Conservation (phyloP, 2,797 vertebrate genomes). For the Danio kyathit region DNA sequence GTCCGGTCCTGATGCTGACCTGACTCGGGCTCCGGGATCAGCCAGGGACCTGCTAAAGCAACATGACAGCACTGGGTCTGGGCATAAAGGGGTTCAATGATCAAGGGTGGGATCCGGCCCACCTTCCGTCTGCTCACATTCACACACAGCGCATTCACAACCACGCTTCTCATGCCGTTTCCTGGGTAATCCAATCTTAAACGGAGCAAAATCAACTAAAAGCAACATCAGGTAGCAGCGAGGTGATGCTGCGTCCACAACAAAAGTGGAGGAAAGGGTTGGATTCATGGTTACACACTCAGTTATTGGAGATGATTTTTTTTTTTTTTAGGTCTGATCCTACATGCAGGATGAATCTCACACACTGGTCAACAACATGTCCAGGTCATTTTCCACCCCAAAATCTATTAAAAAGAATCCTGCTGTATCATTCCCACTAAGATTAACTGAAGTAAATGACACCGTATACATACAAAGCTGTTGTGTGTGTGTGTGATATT, state of each 20-base stretch:
- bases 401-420: background rate
- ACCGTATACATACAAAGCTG: background rate
- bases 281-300: background rate
- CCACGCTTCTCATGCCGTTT: slow-evolving; percentile 44
- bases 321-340: background rate
- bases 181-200: slow-evolving; percentile 33
- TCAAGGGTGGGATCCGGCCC: slow-evolving; percentile 52
- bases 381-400: slow-evolving; percentile 4
- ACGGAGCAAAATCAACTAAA: slow-evolving; percentile 31
- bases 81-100: slow-evolving; percentile 31
- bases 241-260: slow-evolving; percentile 20
- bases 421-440: background rate
- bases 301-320: background rate
- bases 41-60: slow-evolving; percentile 48
- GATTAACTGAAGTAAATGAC: background rate
- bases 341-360: slow-evolving; percentile 12
- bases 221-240: slow-evolving; percentile 44
- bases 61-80: slow-evolving; percentile 49
- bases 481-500: background rate
- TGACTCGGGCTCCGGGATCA: slow-evolving; percentile 31
- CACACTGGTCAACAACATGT: background rate
- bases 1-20: slow-evolving; percentile 32
- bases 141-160: slow-evolving; percentile 66
- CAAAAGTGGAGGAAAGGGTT: background rate
- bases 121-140: slow-evolving; percentile 70